Evolutionary conservation across 2,113 vertebrate genomes (phyloP).

Genomic region (Mastomys natalensis): DNA sequence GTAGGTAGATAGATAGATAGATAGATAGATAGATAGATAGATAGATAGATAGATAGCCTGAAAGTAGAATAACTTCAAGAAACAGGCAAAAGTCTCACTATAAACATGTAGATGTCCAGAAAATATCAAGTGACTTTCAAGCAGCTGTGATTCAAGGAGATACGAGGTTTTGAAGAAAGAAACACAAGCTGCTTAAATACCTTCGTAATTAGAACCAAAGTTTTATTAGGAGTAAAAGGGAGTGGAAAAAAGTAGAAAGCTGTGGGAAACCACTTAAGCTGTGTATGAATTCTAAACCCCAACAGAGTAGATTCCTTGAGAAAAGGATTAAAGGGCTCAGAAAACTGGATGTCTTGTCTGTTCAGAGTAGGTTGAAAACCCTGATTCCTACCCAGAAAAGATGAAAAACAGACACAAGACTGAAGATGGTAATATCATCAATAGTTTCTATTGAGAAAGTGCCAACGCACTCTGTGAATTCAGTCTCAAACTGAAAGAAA

Average conservation of each 20-base stretch:
- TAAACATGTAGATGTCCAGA: background rate
- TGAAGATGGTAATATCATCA: background rate
- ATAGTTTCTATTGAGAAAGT: background rate
- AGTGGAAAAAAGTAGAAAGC: background rate
- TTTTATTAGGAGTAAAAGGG: conserved; percentile 48
- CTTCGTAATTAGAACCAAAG: conserved; percentile 45
- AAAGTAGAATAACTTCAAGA: conserved; percentile 60
- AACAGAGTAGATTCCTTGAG: background rate
- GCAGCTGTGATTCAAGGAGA: conserved; percentile 54
- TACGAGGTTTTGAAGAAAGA: conserved; percentile 51
- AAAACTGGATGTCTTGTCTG: background rate
- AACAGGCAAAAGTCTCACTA: conserved; percentile 34
- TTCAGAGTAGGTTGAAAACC: background rate
- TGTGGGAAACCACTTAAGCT: background rate
- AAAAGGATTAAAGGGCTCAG: background rate
- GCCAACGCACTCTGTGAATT: background rate
- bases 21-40: background rate
- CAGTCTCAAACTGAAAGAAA: background rate
- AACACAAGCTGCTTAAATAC: conserved; percentile 32
- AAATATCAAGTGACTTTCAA: conserved; percentile 58
- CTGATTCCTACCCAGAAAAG: background rate
- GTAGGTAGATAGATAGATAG: background rate
- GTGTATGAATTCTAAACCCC: background rate
- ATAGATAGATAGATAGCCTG: background rate
- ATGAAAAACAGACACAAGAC: background rate